Base-by-base conservation (phyloP, 2,113 vertebrate genomes). In the Tupaia chinensis region DNA sequence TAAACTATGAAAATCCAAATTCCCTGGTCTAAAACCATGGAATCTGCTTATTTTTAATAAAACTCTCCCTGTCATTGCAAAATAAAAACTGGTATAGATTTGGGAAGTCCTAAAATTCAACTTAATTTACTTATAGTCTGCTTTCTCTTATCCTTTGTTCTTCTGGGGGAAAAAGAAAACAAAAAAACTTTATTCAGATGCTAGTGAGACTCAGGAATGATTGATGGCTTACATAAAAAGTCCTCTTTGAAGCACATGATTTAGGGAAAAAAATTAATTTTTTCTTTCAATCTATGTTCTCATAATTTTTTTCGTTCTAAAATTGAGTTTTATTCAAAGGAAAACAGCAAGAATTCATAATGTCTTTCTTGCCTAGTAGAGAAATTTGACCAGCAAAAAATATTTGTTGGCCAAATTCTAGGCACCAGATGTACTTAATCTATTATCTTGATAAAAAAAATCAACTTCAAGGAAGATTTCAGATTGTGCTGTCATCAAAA, bases 361-460 rank as follows among this genome's bases (percentile, higher is more conserved):
- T n/a, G 7, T 69, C 12, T 29, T 3, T 66, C 94, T 93, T 0
- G 1, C 66, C 61, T 54, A 76, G 2, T 54, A 85, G 70, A 91
- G 82, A 93, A 88, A 91, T 95, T 88, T 97, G 92, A 96, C 79
- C 89, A 53, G 89, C 85, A 83, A 60, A 44, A 87, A 93, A n/a
- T 14, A 65, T 82, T 92, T 95, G 72, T 97, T 97, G 95, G 85
- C 95, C 93, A 78, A 93, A 94, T 25, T 80, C 74, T 82, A 69
- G 91, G 93, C 95, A 97, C 97, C 93, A 85, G 91, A 92, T n/a
- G 17, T 20, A 19, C 66, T 97, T 97, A 86, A 95, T 96, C 87
- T 85, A 29, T 97, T 97, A 92, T 96, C 93, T 98, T 60, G 65
- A 97, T 97, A 93, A 97, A 44, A 98, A 98, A 44, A 98, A 98